These are phyloP conservation scores for Berghia stephanieae DNA, from an alignment of 1,140 invertebrate genomes.

Conservation along the genomic window DNA sequence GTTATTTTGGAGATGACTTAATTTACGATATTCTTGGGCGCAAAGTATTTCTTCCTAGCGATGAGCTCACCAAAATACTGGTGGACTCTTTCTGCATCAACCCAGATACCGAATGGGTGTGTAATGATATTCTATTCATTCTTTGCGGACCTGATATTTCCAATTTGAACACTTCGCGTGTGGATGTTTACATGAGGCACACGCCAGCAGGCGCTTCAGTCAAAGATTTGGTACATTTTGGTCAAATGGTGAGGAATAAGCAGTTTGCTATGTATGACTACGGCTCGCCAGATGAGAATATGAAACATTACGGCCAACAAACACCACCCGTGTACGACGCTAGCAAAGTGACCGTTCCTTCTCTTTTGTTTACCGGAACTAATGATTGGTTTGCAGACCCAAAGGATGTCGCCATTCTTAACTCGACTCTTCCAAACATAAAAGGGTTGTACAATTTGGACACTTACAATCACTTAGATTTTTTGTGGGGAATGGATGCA, in stretches of 20 bases:
- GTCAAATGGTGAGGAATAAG: not conserved
- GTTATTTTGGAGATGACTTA: no score
- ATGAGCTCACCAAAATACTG: not conserved
- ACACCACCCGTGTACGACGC: not conserved
- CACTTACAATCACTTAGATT: not conserved
- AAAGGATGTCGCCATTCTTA: not conserved
- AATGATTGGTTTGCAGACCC: not conserved
- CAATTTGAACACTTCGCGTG: not conserved
- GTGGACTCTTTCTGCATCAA: not conserved
- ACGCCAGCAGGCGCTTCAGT: not conserved
- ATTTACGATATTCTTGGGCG: no score
- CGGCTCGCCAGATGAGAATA: not conserved
- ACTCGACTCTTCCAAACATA: not conserved
- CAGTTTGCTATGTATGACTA: not conserved
- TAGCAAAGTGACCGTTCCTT: not conserved
- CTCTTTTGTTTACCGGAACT: not conserved
- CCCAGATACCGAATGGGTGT: not conserved
- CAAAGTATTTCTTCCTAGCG: not conserved
- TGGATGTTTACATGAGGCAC: not conserved
- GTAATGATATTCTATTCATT: not conserved
- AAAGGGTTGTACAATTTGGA: not conserved
- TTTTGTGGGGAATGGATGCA: not conserved
- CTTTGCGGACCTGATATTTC: not conserved
- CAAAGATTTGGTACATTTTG: slow-evolving; percentile 1
- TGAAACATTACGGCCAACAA: not conserved